Evolutionary conservation across 2,888 invertebrate genomes (phyloP).

Genomic region (Phengaris alcon): DNA sequence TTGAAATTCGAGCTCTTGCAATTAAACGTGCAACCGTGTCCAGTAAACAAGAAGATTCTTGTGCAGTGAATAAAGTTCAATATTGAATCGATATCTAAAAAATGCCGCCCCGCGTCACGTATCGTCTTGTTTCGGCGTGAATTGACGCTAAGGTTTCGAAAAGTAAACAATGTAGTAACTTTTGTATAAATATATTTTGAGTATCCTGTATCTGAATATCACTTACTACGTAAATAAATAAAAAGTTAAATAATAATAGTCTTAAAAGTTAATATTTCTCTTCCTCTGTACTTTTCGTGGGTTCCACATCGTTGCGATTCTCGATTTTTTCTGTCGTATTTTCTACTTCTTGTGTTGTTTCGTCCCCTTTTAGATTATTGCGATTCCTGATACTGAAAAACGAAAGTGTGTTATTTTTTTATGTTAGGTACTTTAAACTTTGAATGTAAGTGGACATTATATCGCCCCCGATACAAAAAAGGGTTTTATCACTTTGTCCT

Average conservation of each 20-base stretch:
- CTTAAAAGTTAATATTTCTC: neutral
- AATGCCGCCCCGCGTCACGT: no score
- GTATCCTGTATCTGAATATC: neutral
- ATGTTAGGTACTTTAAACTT: no score
- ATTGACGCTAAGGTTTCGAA: neutral
- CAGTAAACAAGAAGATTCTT: no score
- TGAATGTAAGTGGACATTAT: no score
- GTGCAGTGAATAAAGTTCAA: no score
- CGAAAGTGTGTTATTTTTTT: no score
- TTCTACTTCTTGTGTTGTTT: neutral
- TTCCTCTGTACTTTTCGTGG: neutral
- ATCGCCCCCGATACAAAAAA: no score
- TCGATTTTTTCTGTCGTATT: neutral
- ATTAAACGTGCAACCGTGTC: no score
- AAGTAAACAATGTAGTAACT: neutral
- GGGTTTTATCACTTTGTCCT: no score
- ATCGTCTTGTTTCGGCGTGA: no score
- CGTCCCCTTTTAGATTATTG: neutral
- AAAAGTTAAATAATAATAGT: neutral
- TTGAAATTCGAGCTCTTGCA: no score
- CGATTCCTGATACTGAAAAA: neutral
- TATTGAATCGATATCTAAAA: no score
- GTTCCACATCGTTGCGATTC: neutral
- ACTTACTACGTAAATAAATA: neutral
- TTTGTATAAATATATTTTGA: constrained; percentile 3